phyloP scores from a whole-genome alignment of 2,797 vertebrate species.

The Manis javanica region DNA sequence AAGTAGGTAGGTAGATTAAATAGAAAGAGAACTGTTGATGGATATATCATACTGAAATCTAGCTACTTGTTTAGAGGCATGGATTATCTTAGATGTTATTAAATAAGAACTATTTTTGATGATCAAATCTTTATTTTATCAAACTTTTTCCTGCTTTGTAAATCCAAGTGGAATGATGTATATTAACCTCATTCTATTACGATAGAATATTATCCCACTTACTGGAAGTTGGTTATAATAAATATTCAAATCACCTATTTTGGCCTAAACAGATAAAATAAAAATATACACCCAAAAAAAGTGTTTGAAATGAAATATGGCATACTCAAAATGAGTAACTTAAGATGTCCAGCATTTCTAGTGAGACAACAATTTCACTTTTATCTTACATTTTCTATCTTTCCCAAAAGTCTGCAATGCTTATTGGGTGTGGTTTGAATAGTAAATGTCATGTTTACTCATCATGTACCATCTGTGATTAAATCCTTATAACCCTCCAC shows the following conservation, averaged over 20 bases:
- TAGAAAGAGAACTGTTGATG: background rate
- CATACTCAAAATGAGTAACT: background rate
- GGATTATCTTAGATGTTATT: background rate
- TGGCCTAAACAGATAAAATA: background rate
- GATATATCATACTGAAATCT: background rate
- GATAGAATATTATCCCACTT: background rate
- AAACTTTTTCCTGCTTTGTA: background rate
- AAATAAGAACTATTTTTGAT: background rate
- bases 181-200: background rate
- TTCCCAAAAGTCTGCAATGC: background rate
- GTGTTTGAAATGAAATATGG: background rate
- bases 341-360: background rate
- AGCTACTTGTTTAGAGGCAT: background rate
- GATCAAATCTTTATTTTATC: background rate
- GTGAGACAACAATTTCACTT: background rate
- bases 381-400: background rate
- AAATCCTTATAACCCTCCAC: background rate
- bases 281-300: background rate
- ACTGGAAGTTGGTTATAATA: background rate
- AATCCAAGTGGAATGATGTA: background rate
- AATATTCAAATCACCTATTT: background rate
- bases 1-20: background rate
- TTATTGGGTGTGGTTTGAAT: background rate
- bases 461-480: background rate
- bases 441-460: background rate